Percentiles rank a stretch among this genome's conserved stretches.
Conservation (phyloP, 1,140 invertebrate species). For the Alviniconcha marisindica region DNA sequence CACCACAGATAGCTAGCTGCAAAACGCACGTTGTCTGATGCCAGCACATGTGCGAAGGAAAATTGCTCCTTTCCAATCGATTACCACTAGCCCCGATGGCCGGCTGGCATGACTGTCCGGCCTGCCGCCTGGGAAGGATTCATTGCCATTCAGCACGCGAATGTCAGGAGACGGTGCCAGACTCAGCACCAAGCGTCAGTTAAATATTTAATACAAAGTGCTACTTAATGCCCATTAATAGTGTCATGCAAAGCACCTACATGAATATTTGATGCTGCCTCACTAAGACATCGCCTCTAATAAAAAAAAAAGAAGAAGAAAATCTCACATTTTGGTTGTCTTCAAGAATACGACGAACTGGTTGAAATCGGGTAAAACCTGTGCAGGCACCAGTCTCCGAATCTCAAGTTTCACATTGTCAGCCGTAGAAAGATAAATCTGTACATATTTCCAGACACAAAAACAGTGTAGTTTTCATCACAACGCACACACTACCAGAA, state of each 20-base stretch:
- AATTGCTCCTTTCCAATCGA: constrained; percentile 40
- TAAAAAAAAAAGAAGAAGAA: too few relatives aligned
- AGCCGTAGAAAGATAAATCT: background rate
- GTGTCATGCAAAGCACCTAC: background rate
- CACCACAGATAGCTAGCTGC: constrained; percentile 12
- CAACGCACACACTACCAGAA: constrained; percentile 5
- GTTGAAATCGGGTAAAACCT: constrained; percentile 4
- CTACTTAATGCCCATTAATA: constrained; percentile 15
- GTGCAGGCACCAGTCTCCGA: background rate
- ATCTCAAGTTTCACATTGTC: background rate
- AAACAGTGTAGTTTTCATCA: background rate
- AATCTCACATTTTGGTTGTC: background rate
- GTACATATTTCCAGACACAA: background rate
- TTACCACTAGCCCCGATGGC: constrained; percentile 30
- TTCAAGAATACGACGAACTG: background rate
- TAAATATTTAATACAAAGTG: constrained; percentile 23
- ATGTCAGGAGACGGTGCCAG: constrained; percentile 12
- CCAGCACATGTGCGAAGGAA: constrained; percentile 42
- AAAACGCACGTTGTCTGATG: constrained; percentile 32
- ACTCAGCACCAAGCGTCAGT: constrained; percentile 23
- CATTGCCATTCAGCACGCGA: constrained; percentile 33
- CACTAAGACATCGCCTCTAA: background rate
- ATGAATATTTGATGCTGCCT: constrained; percentile 28
- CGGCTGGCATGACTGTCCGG: constrained; percentile 35
- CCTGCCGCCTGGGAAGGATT: constrained; percentile 26